These are phyloP conservation scores for Patella pellucida DNA, from an alignment of 2,888 invertebrate genomes.

Conservation along the genomic window DNA sequence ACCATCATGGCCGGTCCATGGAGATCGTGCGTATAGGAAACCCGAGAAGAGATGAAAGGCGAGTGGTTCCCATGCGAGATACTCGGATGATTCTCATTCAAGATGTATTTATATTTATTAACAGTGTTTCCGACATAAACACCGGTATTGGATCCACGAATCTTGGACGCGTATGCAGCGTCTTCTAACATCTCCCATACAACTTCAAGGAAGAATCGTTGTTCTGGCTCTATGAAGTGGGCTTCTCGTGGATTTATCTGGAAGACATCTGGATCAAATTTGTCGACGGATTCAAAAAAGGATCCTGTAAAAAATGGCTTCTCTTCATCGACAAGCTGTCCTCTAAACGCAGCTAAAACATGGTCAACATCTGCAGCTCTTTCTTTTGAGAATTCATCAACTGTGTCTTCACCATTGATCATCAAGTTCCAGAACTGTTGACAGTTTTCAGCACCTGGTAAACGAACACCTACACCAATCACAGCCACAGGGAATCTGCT, in stretches of 20 bases:
- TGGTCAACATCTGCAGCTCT: conserved; percentile 14
- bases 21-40: conserved; percentile 3
- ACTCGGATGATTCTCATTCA: conserved; percentile 16
- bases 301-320: conserved; percentile 3
- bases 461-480: conserved; percentile 16
- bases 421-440: conserved; percentile 27
- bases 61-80: conserved; percentile 8
- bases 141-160: conserved; percentile 23
- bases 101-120: conserved; percentile 24
- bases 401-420: conserved; percentile 16
- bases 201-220: conserved; percentile 26
- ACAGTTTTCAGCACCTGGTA: conserved; percentile 22
- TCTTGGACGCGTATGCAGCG: conserved; percentile 21
- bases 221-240: conserved; percentile 27
- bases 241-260: conserved; percentile 23
- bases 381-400: conserved; percentile 14
- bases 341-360: neutral
- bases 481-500: conserved; percentile 25
- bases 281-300: conserved; percentile 14
- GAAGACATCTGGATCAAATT: conserved; percentile 26
- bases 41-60: conserved; percentile 2
- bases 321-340: neutral
- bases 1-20: conserved; percentile 17
- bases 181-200: conserved; percentile 25
- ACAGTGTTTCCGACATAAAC: conserved; percentile 27